Percentiles rank a stretch among this genome's conserved stretches.
Evolutionary conservation across 2,113 vertebrate species (phyloP).

Genomic region (Lycaon pictus): DNA sequence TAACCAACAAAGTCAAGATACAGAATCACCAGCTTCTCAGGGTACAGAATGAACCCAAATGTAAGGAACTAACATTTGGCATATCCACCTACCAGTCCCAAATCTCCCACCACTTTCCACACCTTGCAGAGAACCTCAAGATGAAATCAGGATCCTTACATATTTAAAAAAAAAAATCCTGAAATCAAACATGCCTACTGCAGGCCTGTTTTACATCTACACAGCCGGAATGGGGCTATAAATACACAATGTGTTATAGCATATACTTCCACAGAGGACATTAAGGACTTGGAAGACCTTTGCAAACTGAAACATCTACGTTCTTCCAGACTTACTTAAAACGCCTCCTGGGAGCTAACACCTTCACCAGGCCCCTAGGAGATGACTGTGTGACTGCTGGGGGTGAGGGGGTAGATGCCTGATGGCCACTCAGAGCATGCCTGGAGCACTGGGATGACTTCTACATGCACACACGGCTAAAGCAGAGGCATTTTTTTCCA

Average conservation of each 20-base stretch:
- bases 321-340: conserved; percentile 68
- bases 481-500: conserved; percentile 75
- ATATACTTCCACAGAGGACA: background rate
- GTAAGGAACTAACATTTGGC: background rate
- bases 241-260: background rate
- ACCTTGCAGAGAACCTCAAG: background rate
- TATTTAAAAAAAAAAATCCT: background rate
- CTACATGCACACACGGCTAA: conserved; percentile 60
- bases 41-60: background rate
- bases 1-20: background rate
- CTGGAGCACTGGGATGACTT: conserved; percentile 76
- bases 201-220: background rate
- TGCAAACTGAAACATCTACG: background rate
- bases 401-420: fast-evolving
- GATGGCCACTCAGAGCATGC: background rate
- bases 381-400: conserved; percentile 7
- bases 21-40: background rate
- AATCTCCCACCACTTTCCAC: background rate
- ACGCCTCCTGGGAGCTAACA: conserved; percentile 74
- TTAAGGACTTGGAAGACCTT: background rate
- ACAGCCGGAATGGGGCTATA: background rate
- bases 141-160: background rate
- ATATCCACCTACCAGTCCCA: background rate
- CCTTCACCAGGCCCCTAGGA: conserved; percentile 67
- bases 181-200: background rate